These are phyloP conservation scores for Murina feae DNA, from an alignment of 2,113 vertebrate genomes.

Conservation along the genomic window DNA sequence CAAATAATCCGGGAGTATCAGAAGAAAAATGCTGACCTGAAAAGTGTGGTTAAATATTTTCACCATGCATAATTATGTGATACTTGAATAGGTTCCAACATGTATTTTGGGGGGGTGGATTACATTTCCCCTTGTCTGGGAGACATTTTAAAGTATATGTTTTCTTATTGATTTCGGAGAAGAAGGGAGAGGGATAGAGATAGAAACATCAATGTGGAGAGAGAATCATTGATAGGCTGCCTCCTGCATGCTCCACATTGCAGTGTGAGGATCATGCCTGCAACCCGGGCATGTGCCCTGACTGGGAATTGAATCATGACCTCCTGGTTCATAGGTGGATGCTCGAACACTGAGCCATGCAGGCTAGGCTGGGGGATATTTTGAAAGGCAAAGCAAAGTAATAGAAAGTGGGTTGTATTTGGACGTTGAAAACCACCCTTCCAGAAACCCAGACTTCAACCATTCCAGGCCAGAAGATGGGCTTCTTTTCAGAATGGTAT, in stretches of 20 bases:
- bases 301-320: no score
- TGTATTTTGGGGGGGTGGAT: not conserved
- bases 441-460: not conserved
- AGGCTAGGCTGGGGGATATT: not conserved
- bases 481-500: not conserved
- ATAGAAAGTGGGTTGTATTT: constrained; percentile 20
- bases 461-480: not conserved
- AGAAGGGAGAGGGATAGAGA: no score
- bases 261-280: no score
- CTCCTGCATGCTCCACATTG: no score
- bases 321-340: no score
- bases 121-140: not conserved
- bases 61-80: constrained; percentile 5
- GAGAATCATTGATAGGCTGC: no score
- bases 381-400: not conserved
- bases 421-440: not conserved
- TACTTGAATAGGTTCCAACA: not conserved
- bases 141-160: no score
- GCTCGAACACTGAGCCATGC: no score
- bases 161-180: no score
- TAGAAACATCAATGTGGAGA: no score
- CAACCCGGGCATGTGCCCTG: no score
- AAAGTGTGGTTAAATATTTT: constrained; percentile 16
- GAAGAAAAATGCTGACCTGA: constrained; percentile 47
- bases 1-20: not conserved